A percentile compares a stretch with the other conserved stretches of the same genome.
These are phyloP conservation scores for Empidonax traillii DNA, from an alignment of 2,113 vertebrate species.

Conservation along the genomic window DNA sequence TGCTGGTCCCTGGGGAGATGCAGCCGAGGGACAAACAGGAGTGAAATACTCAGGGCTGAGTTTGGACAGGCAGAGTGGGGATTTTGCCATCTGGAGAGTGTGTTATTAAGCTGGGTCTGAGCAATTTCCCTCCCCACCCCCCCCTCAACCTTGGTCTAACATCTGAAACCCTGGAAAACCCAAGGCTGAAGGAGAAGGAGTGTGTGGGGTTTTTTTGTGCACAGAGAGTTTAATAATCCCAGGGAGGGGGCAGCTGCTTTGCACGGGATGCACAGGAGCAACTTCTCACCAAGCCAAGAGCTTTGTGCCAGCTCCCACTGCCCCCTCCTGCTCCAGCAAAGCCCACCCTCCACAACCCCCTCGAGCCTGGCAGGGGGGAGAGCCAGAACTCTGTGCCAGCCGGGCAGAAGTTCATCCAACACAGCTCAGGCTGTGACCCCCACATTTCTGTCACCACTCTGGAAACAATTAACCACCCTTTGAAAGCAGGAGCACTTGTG, in stretches of 20 bases:
- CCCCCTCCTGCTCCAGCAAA: neutral
- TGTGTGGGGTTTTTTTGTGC: neutral
- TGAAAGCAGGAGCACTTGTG: neutral
- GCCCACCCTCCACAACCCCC: neutral
- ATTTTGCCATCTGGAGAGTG: neutral
- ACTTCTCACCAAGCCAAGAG: neutral
- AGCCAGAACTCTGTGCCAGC: neutral
- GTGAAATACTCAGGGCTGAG: neutral
- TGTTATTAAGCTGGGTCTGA: neutral
- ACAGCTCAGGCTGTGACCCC: neutral
- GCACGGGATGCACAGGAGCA: fast-evolving
- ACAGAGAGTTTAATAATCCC: neutral
- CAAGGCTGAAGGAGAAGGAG: neutral
- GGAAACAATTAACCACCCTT: neutral
- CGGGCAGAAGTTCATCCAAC: neutral
- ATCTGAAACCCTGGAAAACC: neutral
- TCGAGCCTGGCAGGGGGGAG: fast-evolving
- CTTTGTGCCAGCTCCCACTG: fast-evolving
- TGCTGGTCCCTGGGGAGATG: neutral
- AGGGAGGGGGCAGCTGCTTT: neutral
- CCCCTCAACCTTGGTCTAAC: neutral
- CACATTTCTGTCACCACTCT: neutral
- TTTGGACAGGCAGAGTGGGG: neutral
- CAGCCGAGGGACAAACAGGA: neutral
- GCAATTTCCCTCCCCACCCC: neutral